Percentiles rank a stretch among this genome's conserved stretches.
Evolutionary conservation across 1,140 invertebrate species (phyloP).

Genomic region (Phocides pigmalion): DNA sequence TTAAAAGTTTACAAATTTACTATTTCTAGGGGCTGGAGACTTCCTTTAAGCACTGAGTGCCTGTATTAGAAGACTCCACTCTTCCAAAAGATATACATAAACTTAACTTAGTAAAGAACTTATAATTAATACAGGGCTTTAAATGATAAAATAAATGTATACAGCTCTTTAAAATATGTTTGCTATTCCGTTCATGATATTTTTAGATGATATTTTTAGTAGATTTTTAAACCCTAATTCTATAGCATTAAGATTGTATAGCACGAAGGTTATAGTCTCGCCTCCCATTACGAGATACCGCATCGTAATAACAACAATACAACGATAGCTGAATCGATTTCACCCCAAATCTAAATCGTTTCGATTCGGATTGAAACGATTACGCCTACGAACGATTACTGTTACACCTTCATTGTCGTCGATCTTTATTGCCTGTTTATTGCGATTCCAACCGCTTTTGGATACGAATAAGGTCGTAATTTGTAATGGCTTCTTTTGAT

Average conservation of each 20-base stretch:
- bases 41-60: too few species aligned
- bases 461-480: constrained; percentile 42
- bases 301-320: constrained; percentile 36
- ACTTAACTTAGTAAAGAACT: too few species aligned
- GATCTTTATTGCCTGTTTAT: constrained; percentile 66
- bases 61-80: too few species aligned
- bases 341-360: constrained; percentile 49
- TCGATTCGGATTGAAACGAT: constrained; percentile 59
- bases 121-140: too few species aligned
- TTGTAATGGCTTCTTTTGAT: constrained; percentile 52
- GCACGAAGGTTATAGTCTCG: constrained; percentile 3
- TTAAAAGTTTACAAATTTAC: too few species aligned
- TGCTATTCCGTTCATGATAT: not conserved
- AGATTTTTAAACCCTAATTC: not conserved
- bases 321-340: constrained; percentile 37
- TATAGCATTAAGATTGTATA: not conserved
- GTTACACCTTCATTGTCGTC: constrained; percentile 60
- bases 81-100: too few species aligned
- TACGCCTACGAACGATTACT: constrained; percentile 41
- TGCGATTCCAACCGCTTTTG: constrained; percentile 45
- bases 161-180: too few species aligned
- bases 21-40: too few species aligned
- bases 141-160: too few species aligned
- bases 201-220: not conserved
- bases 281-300: constrained; percentile 9